Percentiles rank a stretch among this genome's conserved stretches.
Conservation (phyloP, 30 jellyfish, hydroid and myxozoan species). For the Sanderia malayensis region DNA sequence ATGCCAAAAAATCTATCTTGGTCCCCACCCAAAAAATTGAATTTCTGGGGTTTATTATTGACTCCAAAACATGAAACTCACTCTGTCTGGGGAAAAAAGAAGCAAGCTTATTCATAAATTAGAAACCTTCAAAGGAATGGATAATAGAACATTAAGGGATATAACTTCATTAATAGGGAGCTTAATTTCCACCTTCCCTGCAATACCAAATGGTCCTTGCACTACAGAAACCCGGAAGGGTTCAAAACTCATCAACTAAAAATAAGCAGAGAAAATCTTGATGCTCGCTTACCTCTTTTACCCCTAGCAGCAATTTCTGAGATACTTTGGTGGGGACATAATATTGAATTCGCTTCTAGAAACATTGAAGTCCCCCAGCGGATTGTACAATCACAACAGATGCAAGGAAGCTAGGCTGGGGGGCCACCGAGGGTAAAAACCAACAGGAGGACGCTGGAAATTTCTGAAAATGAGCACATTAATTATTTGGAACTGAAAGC, state of each 20-base stretch:
- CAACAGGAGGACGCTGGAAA: constrained; percentile 30
- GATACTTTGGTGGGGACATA: constrained; percentile 17
- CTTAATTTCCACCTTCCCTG: constrained; percentile 29
- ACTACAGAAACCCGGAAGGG: constrained; percentile 20
- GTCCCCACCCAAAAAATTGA: constrained; percentile 4
- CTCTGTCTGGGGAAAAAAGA: background rate
- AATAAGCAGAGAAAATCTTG: constrained; percentile 15
- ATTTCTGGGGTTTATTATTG: constrained; percentile 20
- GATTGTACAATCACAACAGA: constrained; percentile 21
- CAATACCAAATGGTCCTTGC: constrained; percentile 28
- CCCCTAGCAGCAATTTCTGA: background rate
- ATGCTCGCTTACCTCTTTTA: background rate
- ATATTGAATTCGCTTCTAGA: background rate
- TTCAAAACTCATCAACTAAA: too few species aligned
- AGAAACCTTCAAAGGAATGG: background rate
- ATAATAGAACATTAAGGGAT: constrained; percentile 6
- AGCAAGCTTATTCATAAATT: constrained; percentile 6
- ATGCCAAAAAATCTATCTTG: too few species aligned
- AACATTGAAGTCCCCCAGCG: background rate
- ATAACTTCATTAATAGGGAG: constrained; percentile 29
- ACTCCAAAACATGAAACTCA: constrained; percentile 14
- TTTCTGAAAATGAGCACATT: constrained; percentile 18
- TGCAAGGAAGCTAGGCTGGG: constrained; percentile 46
- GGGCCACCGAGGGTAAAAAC: constrained; percentile 23
- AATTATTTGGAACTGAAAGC: constrained; percentile 10